Base-by-base conservation (phyloP, 2,113 vertebrate species). In the Pardalotus punctatus region DNA sequence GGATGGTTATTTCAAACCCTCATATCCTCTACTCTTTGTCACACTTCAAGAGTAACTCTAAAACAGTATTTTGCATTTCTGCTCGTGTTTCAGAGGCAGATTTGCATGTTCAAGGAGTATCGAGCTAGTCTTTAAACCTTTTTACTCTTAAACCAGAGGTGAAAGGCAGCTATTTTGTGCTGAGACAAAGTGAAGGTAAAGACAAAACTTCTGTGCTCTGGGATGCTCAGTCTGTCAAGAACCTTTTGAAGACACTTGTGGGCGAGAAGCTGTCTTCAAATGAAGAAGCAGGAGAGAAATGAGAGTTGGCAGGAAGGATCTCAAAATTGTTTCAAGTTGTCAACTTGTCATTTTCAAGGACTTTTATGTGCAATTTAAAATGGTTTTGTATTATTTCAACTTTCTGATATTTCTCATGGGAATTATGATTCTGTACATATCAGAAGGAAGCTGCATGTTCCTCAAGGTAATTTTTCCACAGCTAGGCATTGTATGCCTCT, bases 321-420 rank as follows among this genome's bases (percentile, higher is more conserved):
- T 96, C 90, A 86, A 93, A 95, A 94, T 77, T 91, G 60, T 95
- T 97, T 95, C 81, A 94, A 94, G 90, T 86, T 96, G 90, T 96
- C 93, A 97, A 33, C 93, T 95, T 94, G 95, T 96, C 93, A 96
- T 95, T 91, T 95, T 67, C 66, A 88, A 56, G 53, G 74, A 95
- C 87, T 92, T 92, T 83, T 28, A 95, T 78, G 86, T 81, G 85
- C 86, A 95, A 88, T 96, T 97, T 94, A 51, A 94, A 92, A 91
- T 57, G 88, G 74, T 57, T 88, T 85, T 95, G 77, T 93, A 93
- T 90, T 95, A 96, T 95, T 92, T 95, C 92, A 91, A 73, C 86
- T 93, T 92, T 94, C 58, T 96, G 76, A 48, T 93, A 96, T 86
- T 95, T 93, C 93, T 93, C 74, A 78, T 6, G 64, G 85, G 94